Evolutionary conservation across 2,888 invertebrate species (phyloP), one percentile per base, ranked within the genome.

Genomic region (Patella pellucida): DNA sequence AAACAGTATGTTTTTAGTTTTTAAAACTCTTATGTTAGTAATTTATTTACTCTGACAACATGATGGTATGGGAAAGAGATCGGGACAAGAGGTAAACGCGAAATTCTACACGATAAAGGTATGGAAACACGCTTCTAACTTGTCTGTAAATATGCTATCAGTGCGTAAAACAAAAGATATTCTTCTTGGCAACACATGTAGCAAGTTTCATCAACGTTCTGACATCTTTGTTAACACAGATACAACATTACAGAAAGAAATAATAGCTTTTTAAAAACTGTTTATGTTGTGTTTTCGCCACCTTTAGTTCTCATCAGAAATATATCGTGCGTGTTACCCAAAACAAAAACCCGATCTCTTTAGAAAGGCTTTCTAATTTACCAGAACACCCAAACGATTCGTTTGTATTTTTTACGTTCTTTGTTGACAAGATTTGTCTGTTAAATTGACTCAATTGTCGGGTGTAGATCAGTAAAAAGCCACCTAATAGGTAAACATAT

Each of bases 321-420:
- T 62, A 19, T 62, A 15, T 19, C 62, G 62, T 62, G 19, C 62
- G 23, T 23, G 23, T 62, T 23, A 62, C 23, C 19, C 19, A 62
- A 62, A 62, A 62, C 62, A 62, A 62, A 62, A 62, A 62, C 62
- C 62, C 23, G 23, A 23, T 62, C 19, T 19, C 62, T 62, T 19
- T 23, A 62, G 62, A 62, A 62, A 62, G 62, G 23, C 41, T 62
- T 62, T 19, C 19, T 62, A 62, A 62, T 62, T 62, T 62, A 62
- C 19, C 62, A 62, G 62, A 62, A 62, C 62, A 62, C 11, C 62
- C 23, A 23, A 62, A 62, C 62, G 62, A 62, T 62, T 62, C 62
- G 62, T 62, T 62, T 23, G 23, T 62, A 62, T 62, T 62, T 62
- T 62, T 62, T 62, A 62, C 62, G 62, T 62, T 62, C 62, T 62